A percentile compares a stretch with the other conserved stretches of the same genome.
Evolutionary conservation across 2,797 vertebrate species (phyloP).

Genomic region (Hypotaenidia okinawae): DNA sequence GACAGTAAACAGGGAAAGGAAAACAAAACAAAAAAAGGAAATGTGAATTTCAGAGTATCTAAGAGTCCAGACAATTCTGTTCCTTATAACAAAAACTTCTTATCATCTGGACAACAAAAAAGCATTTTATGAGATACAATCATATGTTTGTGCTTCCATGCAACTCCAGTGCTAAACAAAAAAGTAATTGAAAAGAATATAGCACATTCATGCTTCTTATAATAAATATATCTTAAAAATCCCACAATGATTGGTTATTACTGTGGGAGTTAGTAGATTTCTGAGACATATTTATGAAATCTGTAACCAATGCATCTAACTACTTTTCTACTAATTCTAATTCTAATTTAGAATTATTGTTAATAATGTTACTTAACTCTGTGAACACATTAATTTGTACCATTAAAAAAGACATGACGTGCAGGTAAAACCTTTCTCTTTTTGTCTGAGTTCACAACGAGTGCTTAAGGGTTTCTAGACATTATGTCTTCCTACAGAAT

Average conservation of each 20-base stretch:
- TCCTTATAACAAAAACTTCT: neutral
- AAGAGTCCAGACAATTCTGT: neutral
- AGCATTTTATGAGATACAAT: neutral
- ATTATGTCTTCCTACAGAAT: neutral
- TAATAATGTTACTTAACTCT: neutral
- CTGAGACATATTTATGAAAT: neutral
- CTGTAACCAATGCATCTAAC: neutral
- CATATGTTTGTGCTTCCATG: neutral
- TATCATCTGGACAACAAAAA: neutral
- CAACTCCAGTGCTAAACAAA: neutral
- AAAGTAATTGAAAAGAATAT: neutral
- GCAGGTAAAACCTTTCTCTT: neutral
- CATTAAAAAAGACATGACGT: neutral
- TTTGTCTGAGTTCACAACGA: neutral
- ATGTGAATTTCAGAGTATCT: neutral
- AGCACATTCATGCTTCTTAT: neutral
- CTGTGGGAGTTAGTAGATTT: neutral
- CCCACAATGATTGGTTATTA: neutral
- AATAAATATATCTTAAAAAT: neutral
- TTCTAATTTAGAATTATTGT: neutral
- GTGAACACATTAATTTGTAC: neutral
- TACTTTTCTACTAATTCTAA: neutral
- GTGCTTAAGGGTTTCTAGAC: neutral
- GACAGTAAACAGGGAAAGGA: neutral
- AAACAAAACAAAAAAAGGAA: neutral